A percentile compares a stretch with the other conserved stretches of the same genome.
phyloP scores from a whole-genome alignment of 2,113 vertebrate species.

The Penelope pileata region DNA sequence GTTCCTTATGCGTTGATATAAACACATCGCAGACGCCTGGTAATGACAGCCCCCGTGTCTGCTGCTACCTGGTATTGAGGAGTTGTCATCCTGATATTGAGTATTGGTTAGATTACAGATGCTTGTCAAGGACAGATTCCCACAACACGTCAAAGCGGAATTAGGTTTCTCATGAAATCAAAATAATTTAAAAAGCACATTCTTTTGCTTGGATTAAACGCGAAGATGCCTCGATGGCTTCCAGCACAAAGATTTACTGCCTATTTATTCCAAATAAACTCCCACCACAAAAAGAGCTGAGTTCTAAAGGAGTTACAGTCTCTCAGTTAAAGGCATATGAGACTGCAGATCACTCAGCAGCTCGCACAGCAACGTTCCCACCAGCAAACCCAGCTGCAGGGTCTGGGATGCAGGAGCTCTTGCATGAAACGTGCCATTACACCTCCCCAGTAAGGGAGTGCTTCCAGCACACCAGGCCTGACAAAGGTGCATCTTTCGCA shows the following conservation, averaged over 20 bases:
- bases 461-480: fast-evolving
- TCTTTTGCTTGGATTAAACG: neutral
- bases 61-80: neutral
- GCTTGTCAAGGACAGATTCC: neutral
- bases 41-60: neutral
- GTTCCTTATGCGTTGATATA: neutral
- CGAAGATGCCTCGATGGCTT: neutral
- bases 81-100: neutral
- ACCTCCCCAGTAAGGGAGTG: neutral
- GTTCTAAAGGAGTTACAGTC: neutral
- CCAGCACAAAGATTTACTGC: neutral
- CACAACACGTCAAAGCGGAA: neutral
- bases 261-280: neutral
- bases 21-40: neutral
- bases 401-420: neutral
- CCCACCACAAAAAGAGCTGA: neutral
- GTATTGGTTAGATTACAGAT: neutral
- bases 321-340: neutral
- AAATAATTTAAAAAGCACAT: neutral
- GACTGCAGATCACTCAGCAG: neutral
- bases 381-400: neutral
- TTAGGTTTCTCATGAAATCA: neutral
- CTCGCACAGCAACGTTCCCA: neutral
- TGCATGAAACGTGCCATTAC: neutral
- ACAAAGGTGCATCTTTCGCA: neutral